Evolutionary conservation across 2,797 vertebrate genomes (phyloP).

Genomic region (Syngnathus acus): DNA sequence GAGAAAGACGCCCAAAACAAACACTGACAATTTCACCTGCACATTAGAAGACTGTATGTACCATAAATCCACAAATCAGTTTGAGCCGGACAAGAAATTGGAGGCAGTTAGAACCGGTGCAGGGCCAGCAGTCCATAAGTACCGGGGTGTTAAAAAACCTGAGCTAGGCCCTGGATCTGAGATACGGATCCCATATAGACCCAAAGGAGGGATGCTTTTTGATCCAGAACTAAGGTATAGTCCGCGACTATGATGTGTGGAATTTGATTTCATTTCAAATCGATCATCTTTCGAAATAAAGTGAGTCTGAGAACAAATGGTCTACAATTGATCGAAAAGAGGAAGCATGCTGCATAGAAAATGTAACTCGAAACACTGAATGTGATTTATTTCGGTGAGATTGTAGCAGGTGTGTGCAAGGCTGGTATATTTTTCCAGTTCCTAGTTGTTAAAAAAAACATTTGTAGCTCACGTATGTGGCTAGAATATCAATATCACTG

Average conservation of each 20-base stretch:
- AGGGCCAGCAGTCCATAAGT: background rate
- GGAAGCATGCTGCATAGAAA: background rate
- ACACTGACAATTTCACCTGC: constrained; percentile 5
- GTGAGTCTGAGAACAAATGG: background rate
- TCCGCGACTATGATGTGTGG: background rate
- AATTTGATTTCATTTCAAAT: background rate
- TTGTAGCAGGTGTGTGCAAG: background rate
- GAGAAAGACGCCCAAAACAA: constrained; percentile 1
- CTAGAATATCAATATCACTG: no score
- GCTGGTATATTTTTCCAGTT: background rate
- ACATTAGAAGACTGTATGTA: constrained; percentile 1
- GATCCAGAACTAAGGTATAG: constrained; percentile 7
- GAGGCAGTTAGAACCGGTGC: background rate
- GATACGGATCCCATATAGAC: constrained; percentile 3
- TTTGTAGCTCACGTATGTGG: background rate
- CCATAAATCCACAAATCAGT: constrained; percentile 6
- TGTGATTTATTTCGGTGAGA: background rate
- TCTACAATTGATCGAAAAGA: background rate
- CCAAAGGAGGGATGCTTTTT: constrained; percentile 9
- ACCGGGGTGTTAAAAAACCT: constrained; percentile 7
- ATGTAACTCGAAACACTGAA: background rate
- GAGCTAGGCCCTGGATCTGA: constrained; percentile 7
- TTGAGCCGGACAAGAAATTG: background rate
- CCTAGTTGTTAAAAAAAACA: background rate
- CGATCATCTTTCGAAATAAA: constrained; percentile 1